phyloP scores from a whole-genome alignment of 2,888 invertebrate genomes.

The Monochamus alternatus region DNA sequence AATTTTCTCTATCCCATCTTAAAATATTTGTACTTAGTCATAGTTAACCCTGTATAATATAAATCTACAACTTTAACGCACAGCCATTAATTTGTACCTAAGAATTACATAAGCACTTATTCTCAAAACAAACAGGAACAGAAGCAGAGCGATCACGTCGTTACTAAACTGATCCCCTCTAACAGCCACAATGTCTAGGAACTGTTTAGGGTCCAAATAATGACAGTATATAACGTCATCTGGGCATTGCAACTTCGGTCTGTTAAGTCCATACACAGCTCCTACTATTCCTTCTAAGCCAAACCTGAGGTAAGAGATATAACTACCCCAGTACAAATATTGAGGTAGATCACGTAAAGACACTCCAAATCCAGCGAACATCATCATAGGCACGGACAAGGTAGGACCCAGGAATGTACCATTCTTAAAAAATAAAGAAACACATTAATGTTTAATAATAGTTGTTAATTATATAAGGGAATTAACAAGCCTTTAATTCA shows the following conservation, averaged over 20 bases:
- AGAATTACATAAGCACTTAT: constrained; percentile 81
- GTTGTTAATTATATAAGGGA: too few species aligned
- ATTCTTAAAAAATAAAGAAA: constrained; percentile 76
- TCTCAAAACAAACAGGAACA: constrained; percentile 80
- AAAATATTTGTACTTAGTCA: too few species aligned
- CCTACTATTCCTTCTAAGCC: constrained; percentile 90
- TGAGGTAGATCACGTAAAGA: constrained; percentile 88
- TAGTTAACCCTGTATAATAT: too few species aligned
- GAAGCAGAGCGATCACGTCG: constrained; percentile 82
- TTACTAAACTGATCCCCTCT: constrained; percentile 87
- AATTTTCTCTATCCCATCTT: too few species aligned
- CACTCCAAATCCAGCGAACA: constrained; percentile 97
- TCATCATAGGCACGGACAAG: constrained; percentile 93
- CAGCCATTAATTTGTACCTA: constrained; percentile 82
- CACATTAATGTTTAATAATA: too few species aligned
- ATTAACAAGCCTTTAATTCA: too few species aligned
- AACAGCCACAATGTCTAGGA: constrained; percentile 88
- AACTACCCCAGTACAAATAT: constrained; percentile 93
- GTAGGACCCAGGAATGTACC: constrained; percentile 96
- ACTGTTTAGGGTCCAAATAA: constrained; percentile 86
- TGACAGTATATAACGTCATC: constrained; percentile 82
- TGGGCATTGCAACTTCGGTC: constrained; percentile 84
- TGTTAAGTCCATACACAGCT: constrained; percentile 87
- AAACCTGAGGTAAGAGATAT: constrained; percentile 92
- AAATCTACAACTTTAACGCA: constrained; percentile 73